Base-by-base conservation (phyloP, 1,140 invertebrate species). In the Spodoptera litura region DNA sequence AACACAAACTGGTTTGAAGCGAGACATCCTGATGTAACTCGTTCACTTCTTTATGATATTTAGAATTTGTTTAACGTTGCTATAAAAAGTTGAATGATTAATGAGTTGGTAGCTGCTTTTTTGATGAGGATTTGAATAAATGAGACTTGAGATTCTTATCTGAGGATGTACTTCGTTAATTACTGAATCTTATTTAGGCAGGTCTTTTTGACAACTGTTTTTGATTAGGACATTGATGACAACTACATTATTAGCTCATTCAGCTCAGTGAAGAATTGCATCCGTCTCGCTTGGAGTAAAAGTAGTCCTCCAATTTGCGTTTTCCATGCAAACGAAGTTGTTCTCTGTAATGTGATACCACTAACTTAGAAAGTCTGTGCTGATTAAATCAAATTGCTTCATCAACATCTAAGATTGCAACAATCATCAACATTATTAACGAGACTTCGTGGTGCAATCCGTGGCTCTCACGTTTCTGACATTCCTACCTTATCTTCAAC, bases 381-480 rank as follows among this genome's bases (percentile, higher is more conserved):
- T 66, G 52, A 77, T 77, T 77, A 77, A 66, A 77, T 66, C 74
- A 77, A 77, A 68, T 77, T 77, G 62, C 62, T 77, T 77, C 74
- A 77, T 77, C 52, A 77, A 77, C 9, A 53, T 77, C 52, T 68
- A 9, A 77, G 52, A 77, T 77, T 77, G 56, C 61, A 66, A 68
- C 74, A 51, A 62, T 77, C 74, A 77, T 75, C 58, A 52, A 53
- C 58, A 49, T 75, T 52, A 64, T 75, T 62, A 75, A 51, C 38
- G 38, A 5, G 20, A 51, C 20, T 73, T 12, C 52, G 6, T 13
- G 20, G 44, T 20, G 5, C 20, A 31, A 3, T 44, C 38, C 61
- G n/a, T 62, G 15, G 15, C 52, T 55, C 52, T 55, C 52, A n/a
- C 12, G 52, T n/a, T n/a, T 15, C 52, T n/a, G 31, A 38, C 64